Evolutionary conservation across 1,140 invertebrate species (phyloP).

Genomic region (Drosophila micromelanica): DNA sequence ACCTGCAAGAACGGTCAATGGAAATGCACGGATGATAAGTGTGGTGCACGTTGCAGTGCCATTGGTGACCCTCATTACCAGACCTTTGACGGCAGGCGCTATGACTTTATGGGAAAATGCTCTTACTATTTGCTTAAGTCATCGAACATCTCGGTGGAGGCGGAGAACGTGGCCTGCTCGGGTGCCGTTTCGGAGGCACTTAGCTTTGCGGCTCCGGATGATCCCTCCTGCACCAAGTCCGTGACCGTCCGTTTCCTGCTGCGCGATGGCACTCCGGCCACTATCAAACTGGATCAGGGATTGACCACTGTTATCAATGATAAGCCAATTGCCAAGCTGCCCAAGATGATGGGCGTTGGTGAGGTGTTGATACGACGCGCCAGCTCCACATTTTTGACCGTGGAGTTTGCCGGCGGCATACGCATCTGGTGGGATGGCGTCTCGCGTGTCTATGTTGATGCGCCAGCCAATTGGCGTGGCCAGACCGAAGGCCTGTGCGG

Average conservation of each 20-base stretch:
- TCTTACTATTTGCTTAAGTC: constrained; percentile 91
- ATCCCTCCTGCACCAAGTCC: constrained; percentile 93
- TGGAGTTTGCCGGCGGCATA: constrained; percentile 90
- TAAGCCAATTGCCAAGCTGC: constrained; percentile 88
- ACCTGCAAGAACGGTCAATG: constrained; percentile 87
- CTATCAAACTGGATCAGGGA: constrained; percentile 90
- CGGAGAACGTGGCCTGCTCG: constrained; percentile 92
- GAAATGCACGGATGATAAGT: constrained; percentile 90
- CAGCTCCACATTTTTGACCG: constrained; percentile 90
- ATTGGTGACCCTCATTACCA: constrained; percentile 95
- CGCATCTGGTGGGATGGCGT: constrained; percentile 94
- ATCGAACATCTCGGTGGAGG: constrained; percentile 89
- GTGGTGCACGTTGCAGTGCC: constrained; percentile 90
- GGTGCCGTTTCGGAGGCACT: constrained; percentile 90
- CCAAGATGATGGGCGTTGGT: constrained; percentile 86
- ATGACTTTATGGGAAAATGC: constrained; percentile 95
- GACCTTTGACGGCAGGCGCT: constrained; percentile 94
- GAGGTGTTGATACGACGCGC: constrained; percentile 88
- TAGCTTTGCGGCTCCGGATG: constrained; percentile 87
- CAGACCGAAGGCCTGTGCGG: constrained; percentile 93
- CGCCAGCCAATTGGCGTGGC: constrained; percentile 89
- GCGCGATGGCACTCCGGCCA: constrained; percentile 83
- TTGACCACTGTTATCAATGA: constrained; percentile 89
- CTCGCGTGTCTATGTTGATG: constrained; percentile 92
- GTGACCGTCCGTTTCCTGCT: constrained; percentile 87